Percentiles rank a stretch among this genome's conserved stretches.
Conservation (phyloP, 1,140 invertebrate species). For the Philopotamus ludificatus region DNA sequence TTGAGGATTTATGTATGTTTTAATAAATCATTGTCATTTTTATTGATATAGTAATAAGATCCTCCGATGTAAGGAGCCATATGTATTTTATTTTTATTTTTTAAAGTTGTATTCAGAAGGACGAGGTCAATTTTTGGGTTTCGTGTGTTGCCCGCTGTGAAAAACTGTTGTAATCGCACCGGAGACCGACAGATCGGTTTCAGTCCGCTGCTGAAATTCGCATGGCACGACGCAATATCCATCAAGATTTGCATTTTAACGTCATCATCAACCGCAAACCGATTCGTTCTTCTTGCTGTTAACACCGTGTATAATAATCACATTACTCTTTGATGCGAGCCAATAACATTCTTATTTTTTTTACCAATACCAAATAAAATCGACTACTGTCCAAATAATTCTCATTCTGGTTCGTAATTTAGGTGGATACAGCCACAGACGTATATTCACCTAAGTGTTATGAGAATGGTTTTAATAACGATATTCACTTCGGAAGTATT, state of each 20-base stretch:
- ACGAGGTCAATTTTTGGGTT: constrained; percentile 1
- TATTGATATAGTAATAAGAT: too few relatives aligned
- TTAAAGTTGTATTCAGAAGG: too few relatives aligned
- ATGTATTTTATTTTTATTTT: too few relatives aligned
- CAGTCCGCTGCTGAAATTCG: constrained; percentile 13
- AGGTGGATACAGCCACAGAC: too few relatives aligned
- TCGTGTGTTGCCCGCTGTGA: neutral
- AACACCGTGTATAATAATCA: neutral
- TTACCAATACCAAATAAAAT: too few relatives aligned
- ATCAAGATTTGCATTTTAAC: constrained; percentile 16
- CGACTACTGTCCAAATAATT: too few relatives aligned
- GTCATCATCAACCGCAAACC: constrained; percentile 1
- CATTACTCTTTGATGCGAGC: too few relatives aligned
- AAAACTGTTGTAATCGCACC: constrained; percentile 1
- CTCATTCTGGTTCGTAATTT: too few relatives aligned
- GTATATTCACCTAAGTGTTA: neutral
- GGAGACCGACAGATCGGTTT: neutral
- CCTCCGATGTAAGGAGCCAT: too few relatives aligned
- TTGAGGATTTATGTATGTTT: too few relatives aligned
- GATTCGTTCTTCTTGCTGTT: neutral
- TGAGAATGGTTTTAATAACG: neutral
- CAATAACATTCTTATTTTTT: too few relatives aligned
- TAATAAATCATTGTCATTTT: too few relatives aligned
- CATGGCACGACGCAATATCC: neutral
- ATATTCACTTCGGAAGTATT: neutral